phyloP scores from a whole-genome alignment of 2,113 vertebrate species.

The Fregata magnificens region DNA sequence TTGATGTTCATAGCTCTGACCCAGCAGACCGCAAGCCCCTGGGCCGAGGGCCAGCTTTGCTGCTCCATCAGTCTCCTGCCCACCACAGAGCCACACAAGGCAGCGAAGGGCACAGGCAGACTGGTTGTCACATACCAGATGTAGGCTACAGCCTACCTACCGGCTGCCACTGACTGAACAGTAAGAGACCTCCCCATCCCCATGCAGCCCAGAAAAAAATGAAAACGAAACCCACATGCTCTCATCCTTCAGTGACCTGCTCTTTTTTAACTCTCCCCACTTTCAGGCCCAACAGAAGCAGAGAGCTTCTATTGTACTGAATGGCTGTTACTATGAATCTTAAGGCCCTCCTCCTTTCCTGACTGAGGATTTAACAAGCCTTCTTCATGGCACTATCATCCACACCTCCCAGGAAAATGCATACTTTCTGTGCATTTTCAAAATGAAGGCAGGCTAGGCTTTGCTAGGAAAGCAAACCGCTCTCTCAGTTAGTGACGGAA shows the following conservation, averaged over 20 bases:
- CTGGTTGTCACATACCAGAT: neutral
- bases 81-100: rapidly evolving
- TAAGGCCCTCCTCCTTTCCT: neutral
- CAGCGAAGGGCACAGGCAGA: neutral
- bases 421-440: neutral
- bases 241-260: neutral
- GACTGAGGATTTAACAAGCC: neutral
- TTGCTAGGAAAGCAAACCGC: neutral
- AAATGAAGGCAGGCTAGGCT: neutral
- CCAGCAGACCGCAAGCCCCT: neutral
- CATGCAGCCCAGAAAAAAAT: neutral
- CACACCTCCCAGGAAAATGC: neutral
- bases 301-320: neutral
- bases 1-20: neutral
- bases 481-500: neutral
- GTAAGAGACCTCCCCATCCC: neutral
- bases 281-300: neutral
- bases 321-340: neutral
- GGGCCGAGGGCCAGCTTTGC: neutral
- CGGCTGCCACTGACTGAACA: neutral
- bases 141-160: neutral
- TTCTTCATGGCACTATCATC: neutral
- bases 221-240: neutral
- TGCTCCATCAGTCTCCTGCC: neutral
- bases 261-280: neutral